Evolutionary conservation across 2,888 invertebrate species (phyloP).

Genomic region (Clunio marinus): DNA sequence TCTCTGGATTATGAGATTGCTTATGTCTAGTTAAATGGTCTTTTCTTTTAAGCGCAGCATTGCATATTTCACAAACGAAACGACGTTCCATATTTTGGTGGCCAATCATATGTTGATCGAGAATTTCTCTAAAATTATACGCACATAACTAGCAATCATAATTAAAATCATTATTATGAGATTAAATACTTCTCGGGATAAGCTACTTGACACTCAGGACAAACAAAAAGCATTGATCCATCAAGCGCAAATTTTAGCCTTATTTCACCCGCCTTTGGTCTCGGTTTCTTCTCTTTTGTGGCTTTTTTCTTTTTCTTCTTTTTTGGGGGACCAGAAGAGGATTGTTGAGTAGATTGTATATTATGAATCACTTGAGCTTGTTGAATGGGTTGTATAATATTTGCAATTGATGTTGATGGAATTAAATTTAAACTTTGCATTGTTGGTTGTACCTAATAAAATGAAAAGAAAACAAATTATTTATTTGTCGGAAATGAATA

Average conservation of each 20-base stretch:
- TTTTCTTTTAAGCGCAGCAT: constrained; percentile 80
- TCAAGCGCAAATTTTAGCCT: constrained; percentile 73
- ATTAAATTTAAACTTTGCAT: constrained; percentile 40
- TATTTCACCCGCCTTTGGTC: constrained; percentile 79
- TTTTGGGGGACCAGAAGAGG: constrained; percentile 52
- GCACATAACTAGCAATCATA: no score
- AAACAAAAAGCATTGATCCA: constrained; percentile 79
- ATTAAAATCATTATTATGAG: no score
- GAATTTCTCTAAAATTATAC: constrained; percentile 55
- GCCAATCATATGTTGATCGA: constrained; percentile 78
- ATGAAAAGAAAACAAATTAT: constrained; percentile 47
- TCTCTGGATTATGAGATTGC: constrained; percentile 82
- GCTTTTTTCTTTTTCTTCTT: constrained; percentile 79
- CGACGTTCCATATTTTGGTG: constrained; percentile 70
- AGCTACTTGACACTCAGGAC: constrained; percentile 85
- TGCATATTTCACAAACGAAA: constrained; percentile 72
- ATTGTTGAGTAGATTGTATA: neutral
- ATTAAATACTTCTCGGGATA: constrained; percentile 67
- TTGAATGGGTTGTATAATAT: constrained; percentile 28
- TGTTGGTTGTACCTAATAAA: constrained; percentile 40
- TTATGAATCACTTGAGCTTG: neutral
- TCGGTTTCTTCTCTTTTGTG: constrained; percentile 66
- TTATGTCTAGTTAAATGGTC: constrained; percentile 84
- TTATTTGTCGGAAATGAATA: no score
- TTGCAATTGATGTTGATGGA: constrained; percentile 30